Conservation (phyloP, 1,140 invertebrate species). For the Cydia fagiglandana region DNA sequence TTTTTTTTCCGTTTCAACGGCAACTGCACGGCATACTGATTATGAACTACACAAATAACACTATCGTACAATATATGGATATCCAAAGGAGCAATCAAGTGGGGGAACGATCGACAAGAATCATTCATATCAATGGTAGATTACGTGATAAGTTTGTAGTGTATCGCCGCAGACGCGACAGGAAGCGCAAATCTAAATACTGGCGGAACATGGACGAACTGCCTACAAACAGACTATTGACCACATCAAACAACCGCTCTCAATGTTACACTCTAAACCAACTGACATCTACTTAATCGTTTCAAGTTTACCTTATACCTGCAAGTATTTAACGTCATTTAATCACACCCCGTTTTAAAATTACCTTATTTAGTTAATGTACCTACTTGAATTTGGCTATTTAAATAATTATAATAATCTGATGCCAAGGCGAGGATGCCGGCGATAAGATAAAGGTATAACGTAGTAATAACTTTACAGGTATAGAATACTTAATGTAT, state of each 20-base stretch:
- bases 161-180: constrained; percentile 35
- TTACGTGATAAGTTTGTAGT: constrained; percentile 53
- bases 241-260: constrained; percentile 11
- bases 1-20: neutral
- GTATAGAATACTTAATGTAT: neutral
- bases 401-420: neutral
- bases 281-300: neutral
- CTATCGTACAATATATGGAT: constrained; percentile 50
- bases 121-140: constrained; percentile 44
- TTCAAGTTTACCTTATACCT: neutral
- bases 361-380: constrained; percentile 1
- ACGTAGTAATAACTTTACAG: neutral
- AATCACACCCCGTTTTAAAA: neutral
- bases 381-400: neutral
- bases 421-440: constrained; percentile 5
- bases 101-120: constrained; percentile 34
- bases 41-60: constrained; percentile 54
- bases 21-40: neutral
- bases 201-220: constrained; percentile 33
- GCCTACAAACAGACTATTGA: neutral
- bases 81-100: constrained; percentile 50
- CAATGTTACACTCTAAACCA: neutral
- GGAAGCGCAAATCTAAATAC: constrained; percentile 37
- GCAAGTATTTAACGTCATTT: neutral
- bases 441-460: constrained; percentile 16